Conservation (phyloP, 2,797 vertebrate genomes). For the Phataginus tetradactyla region DNA sequence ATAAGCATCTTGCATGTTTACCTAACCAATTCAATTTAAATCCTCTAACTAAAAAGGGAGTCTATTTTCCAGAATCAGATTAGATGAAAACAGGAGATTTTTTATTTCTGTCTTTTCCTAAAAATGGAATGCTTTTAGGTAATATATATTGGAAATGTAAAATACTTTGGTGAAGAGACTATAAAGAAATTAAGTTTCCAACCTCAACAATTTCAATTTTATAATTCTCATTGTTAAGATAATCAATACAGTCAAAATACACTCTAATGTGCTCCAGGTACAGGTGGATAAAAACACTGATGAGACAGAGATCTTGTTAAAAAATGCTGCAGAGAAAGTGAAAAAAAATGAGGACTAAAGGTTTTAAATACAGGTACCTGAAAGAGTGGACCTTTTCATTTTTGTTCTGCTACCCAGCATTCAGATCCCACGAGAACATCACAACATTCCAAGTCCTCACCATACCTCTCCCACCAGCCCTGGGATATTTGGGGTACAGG, state of each 20-base stretch:
- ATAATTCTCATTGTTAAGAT: not conserved
- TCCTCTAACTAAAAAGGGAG: not conserved
- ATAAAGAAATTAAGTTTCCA: conserved; percentile 32
- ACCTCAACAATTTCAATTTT: not conserved
- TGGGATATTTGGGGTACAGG: fast-evolving
- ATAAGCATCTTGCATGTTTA: not conserved
- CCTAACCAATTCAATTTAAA: conserved; percentile 24
- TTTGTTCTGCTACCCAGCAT: not conserved
- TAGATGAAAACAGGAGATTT: not conserved
- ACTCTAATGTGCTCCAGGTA: not conserved
- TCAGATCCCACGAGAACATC: not conserved
- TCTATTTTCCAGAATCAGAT: not conserved
- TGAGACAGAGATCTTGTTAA: not conserved
- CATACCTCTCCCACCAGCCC: not conserved
- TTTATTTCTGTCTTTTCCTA: conserved; percentile 36
- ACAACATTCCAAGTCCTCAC: not conserved
- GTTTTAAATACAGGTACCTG: not conserved
- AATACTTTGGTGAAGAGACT: not conserved
- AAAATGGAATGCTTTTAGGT: conserved; percentile 21
- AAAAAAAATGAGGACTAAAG: not conserved
- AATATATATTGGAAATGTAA: not conserved
- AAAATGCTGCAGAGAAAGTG: not conserved
- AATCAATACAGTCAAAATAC: not conserved
- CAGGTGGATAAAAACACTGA: not conserved
- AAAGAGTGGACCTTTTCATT: not conserved